A percentile compares a stretch with the other conserved stretches of the same genome.
phyloP scores from a whole-genome alignment of 2,797 vertebrate species.

The Rhyacichthys aspro region DNA sequence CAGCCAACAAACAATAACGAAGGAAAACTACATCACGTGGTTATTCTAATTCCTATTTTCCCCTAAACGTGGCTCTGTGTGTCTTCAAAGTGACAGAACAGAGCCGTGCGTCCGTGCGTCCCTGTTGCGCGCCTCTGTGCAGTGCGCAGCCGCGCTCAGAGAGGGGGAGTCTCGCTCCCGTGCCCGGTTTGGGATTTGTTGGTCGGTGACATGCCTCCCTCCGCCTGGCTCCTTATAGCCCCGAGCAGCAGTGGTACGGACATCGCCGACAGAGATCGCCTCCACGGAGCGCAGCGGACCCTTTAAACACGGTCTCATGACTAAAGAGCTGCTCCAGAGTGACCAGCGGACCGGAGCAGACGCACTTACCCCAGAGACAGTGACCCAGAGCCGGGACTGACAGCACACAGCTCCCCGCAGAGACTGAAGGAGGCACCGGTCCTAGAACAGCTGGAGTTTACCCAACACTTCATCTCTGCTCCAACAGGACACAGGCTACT shows the following conservation, averaged over 20 bases:
- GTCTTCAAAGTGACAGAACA: background rate
- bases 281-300: constrained; percentile 78
- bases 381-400: background rate
- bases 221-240: constrained; percentile 87
- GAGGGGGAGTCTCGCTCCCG: constrained; percentile 49
- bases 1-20: no score
- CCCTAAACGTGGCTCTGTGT: no score
- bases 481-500: no score
- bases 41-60: no score
- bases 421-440: constrained; percentile 24
- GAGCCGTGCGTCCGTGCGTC: constrained; percentile 5
- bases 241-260: constrained; percentile 88
- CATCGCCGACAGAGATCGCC: constrained; percentile 88
- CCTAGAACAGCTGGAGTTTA: constrained; percentile 25
- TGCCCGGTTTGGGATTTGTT: constrained; percentile 84
- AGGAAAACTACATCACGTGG: no score
- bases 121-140: background rate
- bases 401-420: constrained; percentile 5
- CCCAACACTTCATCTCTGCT: constrained; percentile 6
- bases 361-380: constrained; percentile 7
- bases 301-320: constrained; percentile 89
- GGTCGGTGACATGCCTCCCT: constrained; percentile 82
- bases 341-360: constrained; percentile 51
- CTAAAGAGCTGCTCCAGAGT: constrained; percentile 74
- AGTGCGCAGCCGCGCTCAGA: constrained; percentile 6